Evolutionary conservation across 2,113 vertebrate species (phyloP).

Genomic region (Octodon degus): DNA sequence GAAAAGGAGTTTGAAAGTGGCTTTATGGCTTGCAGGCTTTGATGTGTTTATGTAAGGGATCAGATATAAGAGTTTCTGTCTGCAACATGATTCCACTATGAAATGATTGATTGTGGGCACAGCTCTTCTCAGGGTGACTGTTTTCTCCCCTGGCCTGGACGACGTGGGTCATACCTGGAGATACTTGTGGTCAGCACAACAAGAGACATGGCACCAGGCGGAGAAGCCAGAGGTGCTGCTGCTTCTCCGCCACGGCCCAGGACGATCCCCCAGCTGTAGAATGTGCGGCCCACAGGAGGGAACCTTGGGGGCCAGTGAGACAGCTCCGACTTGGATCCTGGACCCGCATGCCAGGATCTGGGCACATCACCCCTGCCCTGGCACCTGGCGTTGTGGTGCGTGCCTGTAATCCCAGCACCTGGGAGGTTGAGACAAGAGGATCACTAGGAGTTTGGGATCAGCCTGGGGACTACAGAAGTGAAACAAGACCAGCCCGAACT

Average conservation of each 20-base stretch:
- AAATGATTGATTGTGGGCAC: constrained; percentile 65
- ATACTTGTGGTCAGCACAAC: neutral
- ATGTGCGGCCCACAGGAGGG: neutral
- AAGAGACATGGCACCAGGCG: neutral
- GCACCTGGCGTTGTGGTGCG: too few relatives aligned
- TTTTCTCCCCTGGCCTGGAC: accelerated
- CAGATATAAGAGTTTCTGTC: constrained; percentile 68
- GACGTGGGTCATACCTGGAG: neutral
- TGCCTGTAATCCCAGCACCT: too few relatives aligned
- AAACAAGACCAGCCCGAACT: too few relatives aligned
- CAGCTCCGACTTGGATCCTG: too few relatives aligned
- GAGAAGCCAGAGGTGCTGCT: neutral
- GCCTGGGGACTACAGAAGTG: too few relatives aligned
- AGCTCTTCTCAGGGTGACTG: neutral
- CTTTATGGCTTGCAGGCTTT: constrained; percentile 64
- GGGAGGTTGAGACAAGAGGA: too few relatives aligned
- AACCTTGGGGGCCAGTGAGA: neutral
- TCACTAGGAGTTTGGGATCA: too few relatives aligned
- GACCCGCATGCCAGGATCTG: too few relatives aligned
- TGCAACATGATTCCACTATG: constrained; percentile 69
- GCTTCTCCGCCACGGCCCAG: accelerated
- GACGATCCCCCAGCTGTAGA: too few relatives aligned
- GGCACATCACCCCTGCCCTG: too few relatives aligned
- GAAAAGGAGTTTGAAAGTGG: constrained; percentile 52
- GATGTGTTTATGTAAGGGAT: constrained; percentile 67